phyloP scores from a whole-genome alignment of 2,888 invertebrate genomes.

The Trimorus sp. region DNA sequence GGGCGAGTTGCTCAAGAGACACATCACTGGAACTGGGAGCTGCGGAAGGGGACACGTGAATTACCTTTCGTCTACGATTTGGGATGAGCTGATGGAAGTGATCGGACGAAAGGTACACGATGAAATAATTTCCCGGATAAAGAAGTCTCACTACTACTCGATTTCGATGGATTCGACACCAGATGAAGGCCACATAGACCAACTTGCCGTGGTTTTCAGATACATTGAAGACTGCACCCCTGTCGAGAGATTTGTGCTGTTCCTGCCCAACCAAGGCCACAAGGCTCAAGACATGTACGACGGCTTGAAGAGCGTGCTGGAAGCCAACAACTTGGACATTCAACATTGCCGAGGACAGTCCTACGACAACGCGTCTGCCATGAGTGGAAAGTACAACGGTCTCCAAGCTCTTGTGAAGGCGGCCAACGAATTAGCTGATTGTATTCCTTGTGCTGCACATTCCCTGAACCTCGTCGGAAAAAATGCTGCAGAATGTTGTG shows the following conservation, averaged over 20 bases:
- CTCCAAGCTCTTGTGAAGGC: constrained; percentile 46
- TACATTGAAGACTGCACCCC: constrained; percentile 39
- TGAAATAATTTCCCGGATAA: constrained; percentile 34
- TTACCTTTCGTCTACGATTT: constrained; percentile 39
- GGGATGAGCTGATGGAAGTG: not conserved
- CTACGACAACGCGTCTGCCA: constrained; percentile 66
- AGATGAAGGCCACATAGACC: constrained; percentile 57
- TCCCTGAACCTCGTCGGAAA: constrained; percentile 49
- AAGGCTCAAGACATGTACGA: constrained; percentile 47
- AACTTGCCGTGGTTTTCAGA: constrained; percentile 54
- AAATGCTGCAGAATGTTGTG: constrained; percentile 37
- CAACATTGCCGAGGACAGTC: constrained; percentile 65
- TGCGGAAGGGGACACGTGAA: constrained; percentile 31
- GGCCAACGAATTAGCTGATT: constrained; percentile 43
- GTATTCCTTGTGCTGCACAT: constrained; percentile 51
- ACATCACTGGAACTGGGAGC: constrained; percentile 21
- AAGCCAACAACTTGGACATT: constrained; percentile 55
- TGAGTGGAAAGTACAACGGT: constrained; percentile 63
- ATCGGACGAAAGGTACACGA: constrained; percentile 20
- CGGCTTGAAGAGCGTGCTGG: constrained; percentile 49
- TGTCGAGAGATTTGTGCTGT: constrained; percentile 38
- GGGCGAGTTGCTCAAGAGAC: constrained; percentile 33
- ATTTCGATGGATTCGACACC: constrained; percentile 43
- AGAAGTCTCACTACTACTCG: constrained; percentile 42
- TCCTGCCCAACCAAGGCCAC: constrained; percentile 34